Conservation (phyloP, 1,140 invertebrate species). For the Zaprionus taronus region DNA sequence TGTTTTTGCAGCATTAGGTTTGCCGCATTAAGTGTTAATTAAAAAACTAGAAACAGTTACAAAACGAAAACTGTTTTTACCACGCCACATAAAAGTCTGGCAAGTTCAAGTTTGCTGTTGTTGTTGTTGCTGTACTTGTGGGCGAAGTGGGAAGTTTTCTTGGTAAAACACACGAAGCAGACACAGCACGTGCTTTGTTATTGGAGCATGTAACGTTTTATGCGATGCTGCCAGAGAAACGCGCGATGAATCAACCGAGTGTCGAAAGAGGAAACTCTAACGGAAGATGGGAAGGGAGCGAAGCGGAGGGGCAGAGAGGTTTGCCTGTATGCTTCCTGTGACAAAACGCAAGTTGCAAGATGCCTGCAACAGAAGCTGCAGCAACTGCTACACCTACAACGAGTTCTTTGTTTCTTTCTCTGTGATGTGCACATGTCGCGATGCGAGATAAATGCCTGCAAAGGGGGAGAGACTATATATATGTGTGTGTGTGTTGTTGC, state of each 20-base stretch:
- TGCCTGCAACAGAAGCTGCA: constrained; percentile 14
- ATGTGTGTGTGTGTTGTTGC: background rate
- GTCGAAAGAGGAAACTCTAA: constrained; percentile 26
- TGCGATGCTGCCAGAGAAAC: constrained; percentile 38
- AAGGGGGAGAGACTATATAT: background rate
- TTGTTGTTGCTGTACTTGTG: constrained; percentile 42
- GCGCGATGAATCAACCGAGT: constrained; percentile 69
- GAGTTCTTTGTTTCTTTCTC: constrained; percentile 40
- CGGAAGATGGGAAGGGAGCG: background rate
- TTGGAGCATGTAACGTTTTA: constrained; percentile 70
- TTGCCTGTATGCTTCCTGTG: constrained; percentile 52
- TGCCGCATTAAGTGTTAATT: constrained; percentile 61
- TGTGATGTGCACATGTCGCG: constrained; percentile 47
- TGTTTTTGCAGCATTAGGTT: constrained; percentile 37
- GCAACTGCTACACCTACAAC: constrained; percentile 55
- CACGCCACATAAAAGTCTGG: constrained; percentile 60
- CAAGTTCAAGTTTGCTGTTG: constrained; percentile 75
- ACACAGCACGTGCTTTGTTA: constrained; percentile 63
- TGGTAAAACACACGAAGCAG: constrained; percentile 48
- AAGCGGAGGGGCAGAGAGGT: background rate
- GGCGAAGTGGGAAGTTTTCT: constrained; percentile 41
- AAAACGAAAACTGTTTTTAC: constrained; percentile 62
- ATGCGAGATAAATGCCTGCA: constrained; percentile 55
- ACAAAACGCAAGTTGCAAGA: constrained; percentile 39
- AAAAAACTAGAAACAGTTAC: constrained; percentile 79